Evolutionary conservation across 2,888 invertebrate species (phyloP).

Genomic region (Exephanes ischioxanthus): DNA sequence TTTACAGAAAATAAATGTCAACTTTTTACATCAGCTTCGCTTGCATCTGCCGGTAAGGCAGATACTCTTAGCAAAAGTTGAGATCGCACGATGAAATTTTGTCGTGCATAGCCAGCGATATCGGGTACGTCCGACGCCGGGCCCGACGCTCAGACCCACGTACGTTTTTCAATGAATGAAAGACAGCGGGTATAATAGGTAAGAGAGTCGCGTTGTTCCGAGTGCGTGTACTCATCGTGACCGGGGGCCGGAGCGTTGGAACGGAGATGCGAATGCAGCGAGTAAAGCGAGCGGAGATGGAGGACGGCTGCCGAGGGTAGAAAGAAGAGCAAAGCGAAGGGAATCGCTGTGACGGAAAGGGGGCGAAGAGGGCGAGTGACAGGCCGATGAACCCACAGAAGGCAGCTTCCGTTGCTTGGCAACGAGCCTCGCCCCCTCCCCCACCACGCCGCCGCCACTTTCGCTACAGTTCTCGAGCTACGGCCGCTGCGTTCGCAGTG

Average conservation of each 20-base stretch:
- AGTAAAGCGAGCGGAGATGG: conserved; percentile 28
- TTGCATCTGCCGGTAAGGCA: too few species aligned
- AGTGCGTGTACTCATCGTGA: conserved; percentile 5
- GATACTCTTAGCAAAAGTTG: too few species aligned
- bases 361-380: conserved; percentile 83
- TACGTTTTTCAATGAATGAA: conserved; percentile 39
- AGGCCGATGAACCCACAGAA: conserved; percentile 86
- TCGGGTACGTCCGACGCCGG: too few species aligned
- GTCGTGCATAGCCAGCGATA: too few species aligned
- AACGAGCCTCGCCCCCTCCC: conserved; percentile 83
- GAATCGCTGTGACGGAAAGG: conserved; percentile 69
- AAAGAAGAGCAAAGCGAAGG: conserved; percentile 53
- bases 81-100: too few species aligned
- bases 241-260: not conserved
- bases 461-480: conserved; percentile 72
- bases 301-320: conserved; percentile 52
- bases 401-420: conserved; percentile 86
- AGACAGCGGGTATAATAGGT: conserved; percentile 31
- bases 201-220: not conserved
- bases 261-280: conserved; percentile 1
- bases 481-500: not conserved
- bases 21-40: too few species aligned
- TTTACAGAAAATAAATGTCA: too few species aligned
- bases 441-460: conserved; percentile 78
- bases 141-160: too few species aligned